phyloP scores from a whole-genome alignment of 2,888 invertebrate species.

The Thyatira batis region DNA sequence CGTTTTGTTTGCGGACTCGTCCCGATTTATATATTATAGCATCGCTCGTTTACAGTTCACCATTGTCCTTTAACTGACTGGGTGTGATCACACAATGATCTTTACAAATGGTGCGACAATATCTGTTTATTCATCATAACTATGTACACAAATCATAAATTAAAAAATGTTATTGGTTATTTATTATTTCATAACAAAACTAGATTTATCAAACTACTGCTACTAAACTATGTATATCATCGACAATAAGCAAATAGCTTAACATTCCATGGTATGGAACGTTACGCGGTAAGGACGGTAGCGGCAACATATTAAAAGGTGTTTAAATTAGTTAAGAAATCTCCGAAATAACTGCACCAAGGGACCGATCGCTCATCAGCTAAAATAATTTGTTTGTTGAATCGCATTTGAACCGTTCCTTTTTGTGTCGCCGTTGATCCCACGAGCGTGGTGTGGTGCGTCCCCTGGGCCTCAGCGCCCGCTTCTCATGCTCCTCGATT shows the following conservation, averaged over 20 bases:
- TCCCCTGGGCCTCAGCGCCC: slow-evolving; percentile 53
- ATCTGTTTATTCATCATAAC: slow-evolving; percentile 67
- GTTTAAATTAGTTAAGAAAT: neutral
- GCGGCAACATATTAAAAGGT: neutral
- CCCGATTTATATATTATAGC: slow-evolving; percentile 54
- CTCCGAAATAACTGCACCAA: slow-evolving; percentile 27
- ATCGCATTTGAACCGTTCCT: slow-evolving; percentile 37
- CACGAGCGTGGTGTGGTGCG: slow-evolving; percentile 43
- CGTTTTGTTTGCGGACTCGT: slow-evolving; percentile 75
- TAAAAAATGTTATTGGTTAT: slow-evolving; percentile 30
- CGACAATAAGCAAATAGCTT: too few species aligned
- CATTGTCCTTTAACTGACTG: slow-evolving; percentile 73
- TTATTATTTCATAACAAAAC: slow-evolving; percentile 6
- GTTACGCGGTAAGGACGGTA: neutral
- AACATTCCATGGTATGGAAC: too few species aligned
- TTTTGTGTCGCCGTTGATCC: slow-evolving; percentile 49
- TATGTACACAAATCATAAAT: slow-evolving; percentile 72
- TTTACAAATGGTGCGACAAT: slow-evolving; percentile 70
- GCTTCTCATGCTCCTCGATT: slow-evolving; percentile 75
- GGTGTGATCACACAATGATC: slow-evolving; percentile 75
- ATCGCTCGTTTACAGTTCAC: slow-evolving; percentile 60
- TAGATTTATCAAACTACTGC: neutral
- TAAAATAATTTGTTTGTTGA: slow-evolving; percentile 56
- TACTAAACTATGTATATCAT: neutral
- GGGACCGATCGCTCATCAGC: slow-evolving; percentile 67